Percentiles rank a stretch among this genome's conserved stretches.
Conservation (phyloP, 64 coral and sea anemone genomes). For the Porites australiensis region DNA sequence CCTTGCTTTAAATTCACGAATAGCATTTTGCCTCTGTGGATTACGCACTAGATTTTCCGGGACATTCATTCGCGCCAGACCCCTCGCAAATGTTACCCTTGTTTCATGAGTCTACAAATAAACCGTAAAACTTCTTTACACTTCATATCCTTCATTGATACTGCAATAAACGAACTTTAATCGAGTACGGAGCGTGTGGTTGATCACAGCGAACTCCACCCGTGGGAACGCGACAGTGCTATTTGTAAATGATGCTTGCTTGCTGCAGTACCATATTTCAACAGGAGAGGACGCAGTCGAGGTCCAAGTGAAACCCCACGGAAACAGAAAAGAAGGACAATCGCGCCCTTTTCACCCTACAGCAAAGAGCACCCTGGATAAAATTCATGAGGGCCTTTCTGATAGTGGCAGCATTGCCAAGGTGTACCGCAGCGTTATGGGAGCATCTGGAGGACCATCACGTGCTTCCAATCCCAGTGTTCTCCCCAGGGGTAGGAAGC, state of each 20-base stretch:
- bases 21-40: too few relatives aligned
- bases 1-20: too few relatives aligned
- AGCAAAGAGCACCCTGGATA: neutral
- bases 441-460: neutral
- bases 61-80: too few relatives aligned
- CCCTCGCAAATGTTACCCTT: too few relatives aligned
- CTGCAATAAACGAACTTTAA: too few relatives aligned
- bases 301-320: conserved; percentile 17
- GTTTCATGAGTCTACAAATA: too few relatives aligned
- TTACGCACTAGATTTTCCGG: too few relatives aligned
- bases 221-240: too few relatives aligned
- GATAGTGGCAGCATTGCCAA: neutral
- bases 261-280: conserved; percentile 47
- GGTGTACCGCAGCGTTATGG: neutral
- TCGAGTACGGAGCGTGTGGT: too few relatives aligned
- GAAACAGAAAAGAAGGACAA: conserved; percentile 6
- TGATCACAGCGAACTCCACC: too few relatives aligned
- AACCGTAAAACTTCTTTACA: too few relatives aligned
- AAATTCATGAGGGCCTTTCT: neutral
- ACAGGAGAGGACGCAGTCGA: conserved; percentile 9
- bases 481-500: conserved; percentile 36
- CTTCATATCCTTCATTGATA: too few relatives aligned
- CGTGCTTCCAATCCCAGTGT: neutral
- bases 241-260: conserved; percentile 29
- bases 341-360: conserved; percentile 14